These are phyloP conservation scores for Pardosa pseudoannulata DNA, from an alignment of 2,888 invertebrate genomes.

Conservation along the genomic window DNA sequence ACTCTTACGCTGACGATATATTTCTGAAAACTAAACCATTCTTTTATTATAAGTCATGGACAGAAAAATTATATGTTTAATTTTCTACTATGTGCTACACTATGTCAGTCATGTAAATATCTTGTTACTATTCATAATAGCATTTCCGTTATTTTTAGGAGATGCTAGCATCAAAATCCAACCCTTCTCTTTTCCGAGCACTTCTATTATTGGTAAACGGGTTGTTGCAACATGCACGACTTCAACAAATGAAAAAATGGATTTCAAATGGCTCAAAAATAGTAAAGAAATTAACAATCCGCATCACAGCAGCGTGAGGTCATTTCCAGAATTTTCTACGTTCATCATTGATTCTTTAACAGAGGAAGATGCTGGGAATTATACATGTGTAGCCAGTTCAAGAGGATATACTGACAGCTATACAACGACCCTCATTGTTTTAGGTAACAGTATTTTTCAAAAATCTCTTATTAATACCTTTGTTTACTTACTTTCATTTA, in stretches of 20 bases:
- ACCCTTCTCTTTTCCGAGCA: slow-evolving; percentile 46
- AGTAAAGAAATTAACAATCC: slow-evolving; percentile 31
- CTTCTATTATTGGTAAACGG: slow-evolving; percentile 37
- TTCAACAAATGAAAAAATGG: slow-evolving; percentile 41
- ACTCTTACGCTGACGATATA: too few species aligned
- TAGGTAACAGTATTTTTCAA: too few species aligned
- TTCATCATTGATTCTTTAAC: slow-evolving; percentile 49
- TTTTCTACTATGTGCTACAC: too few species aligned
- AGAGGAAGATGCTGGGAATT: slow-evolving; percentile 57
- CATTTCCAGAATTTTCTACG: slow-evolving; percentile 52
- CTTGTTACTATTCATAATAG: too few species aligned
- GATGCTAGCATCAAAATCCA: slow-evolving; percentile 36
- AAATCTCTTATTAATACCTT: too few species aligned
- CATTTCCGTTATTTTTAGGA: too few species aligned
- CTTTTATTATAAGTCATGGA: too few species aligned
- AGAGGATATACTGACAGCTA: slow-evolving; percentile 39
- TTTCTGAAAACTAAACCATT: too few species aligned
- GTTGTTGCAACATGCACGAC: slow-evolving; percentile 39
- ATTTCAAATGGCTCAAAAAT: slow-evolving; percentile 58
- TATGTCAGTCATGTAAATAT: too few species aligned
- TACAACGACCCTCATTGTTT: slow-evolving; percentile 38
- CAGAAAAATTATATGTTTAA: too few species aligned
- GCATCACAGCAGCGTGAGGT: slow-evolving; percentile 25
- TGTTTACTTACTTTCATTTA: too few species aligned
- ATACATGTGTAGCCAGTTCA: slow-evolving; percentile 65